Evolutionary conservation across 2,113 vertebrate species (phyloP).

Genomic region (Brachypodius melanocephalos): DNA sequence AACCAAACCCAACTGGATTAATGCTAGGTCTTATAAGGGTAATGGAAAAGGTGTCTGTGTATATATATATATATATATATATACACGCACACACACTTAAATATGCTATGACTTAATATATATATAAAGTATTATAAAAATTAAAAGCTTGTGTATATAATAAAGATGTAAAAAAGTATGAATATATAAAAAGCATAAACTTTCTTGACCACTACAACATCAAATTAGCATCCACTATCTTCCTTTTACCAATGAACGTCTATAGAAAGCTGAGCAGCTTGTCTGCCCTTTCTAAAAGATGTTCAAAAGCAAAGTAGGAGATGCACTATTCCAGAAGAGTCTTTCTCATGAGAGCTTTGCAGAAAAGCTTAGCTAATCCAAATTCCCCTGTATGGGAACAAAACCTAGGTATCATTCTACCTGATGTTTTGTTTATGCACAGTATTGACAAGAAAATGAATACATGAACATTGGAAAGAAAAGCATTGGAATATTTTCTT

Average conservation of each 20-base stretch:
- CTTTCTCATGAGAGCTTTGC: neutral
- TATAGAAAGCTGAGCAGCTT: neutral
- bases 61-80: too few relatives aligned
- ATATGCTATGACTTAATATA: neutral
- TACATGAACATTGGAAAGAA: neutral
- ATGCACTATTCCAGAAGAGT: neutral
- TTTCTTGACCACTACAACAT: neutral
- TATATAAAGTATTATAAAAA: neutral
- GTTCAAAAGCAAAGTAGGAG: neutral
- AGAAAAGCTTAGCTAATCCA: neutral
- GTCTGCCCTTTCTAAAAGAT: neutral
- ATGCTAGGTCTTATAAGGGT: neutral
- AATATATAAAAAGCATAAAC: neutral
- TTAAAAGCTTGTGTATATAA: neutral
- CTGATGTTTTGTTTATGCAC: neutral
- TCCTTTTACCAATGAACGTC: neutral
- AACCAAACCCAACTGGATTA: neutral
- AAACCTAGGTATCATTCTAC: neutral
- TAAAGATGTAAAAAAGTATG: neutral
- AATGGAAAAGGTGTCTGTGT: neutral
- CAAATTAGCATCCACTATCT: neutral
- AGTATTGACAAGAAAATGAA: neutral
- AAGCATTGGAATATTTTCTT: neutral
- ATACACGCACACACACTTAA: fast-evolving
- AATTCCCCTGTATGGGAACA: neutral